Conservation (phyloP, 37 sponge, comb jelly and placozoan genomes). For the Oopsacas minuta region DNA sequence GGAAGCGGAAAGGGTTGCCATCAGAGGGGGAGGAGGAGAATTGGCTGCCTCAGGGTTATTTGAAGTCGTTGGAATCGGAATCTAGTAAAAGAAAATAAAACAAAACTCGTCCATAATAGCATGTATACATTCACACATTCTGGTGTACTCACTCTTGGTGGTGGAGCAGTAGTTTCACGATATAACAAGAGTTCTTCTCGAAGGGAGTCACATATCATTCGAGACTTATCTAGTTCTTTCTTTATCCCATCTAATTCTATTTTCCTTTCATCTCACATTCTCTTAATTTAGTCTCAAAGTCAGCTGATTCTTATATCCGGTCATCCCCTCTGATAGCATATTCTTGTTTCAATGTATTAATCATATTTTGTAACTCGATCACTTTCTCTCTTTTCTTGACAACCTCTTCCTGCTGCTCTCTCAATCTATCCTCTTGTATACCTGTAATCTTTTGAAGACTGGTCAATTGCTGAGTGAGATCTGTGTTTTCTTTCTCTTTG, state of each 20-base stretch:
- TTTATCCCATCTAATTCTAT: not conserved
- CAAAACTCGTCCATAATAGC: too few relatives aligned
- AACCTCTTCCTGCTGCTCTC: not conserved
- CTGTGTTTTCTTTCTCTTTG: not conserved
- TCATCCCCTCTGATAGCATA: not conserved
- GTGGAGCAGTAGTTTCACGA: too few relatives aligned
- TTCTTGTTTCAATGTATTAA: not conserved
- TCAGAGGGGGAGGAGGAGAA: too few relatives aligned
- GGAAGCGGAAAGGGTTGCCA: too few relatives aligned
- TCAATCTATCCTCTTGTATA: not conserved
- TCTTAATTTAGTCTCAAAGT: not conserved
- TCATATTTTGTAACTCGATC: not conserved
- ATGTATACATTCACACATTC: too few relatives aligned
- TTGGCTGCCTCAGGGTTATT: too few relatives aligned
- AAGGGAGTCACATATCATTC: not conserved
- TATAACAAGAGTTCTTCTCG: too few relatives aligned
- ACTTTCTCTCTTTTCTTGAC: not conserved
- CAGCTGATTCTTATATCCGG: not conserved
- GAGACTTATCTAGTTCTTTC: not conserved
- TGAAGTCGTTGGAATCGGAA: too few relatives aligned
- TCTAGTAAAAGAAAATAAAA: too few relatives aligned
- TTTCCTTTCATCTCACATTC: not conserved
- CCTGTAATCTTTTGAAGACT: not conserved
- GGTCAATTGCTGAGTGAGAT: not conserved
- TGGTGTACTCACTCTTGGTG: too few relatives aligned